These are phyloP conservation scores for Pheosia tremula DNA, from an alignment of 2,888 invertebrate genomes.

Conservation along the genomic window DNA sequence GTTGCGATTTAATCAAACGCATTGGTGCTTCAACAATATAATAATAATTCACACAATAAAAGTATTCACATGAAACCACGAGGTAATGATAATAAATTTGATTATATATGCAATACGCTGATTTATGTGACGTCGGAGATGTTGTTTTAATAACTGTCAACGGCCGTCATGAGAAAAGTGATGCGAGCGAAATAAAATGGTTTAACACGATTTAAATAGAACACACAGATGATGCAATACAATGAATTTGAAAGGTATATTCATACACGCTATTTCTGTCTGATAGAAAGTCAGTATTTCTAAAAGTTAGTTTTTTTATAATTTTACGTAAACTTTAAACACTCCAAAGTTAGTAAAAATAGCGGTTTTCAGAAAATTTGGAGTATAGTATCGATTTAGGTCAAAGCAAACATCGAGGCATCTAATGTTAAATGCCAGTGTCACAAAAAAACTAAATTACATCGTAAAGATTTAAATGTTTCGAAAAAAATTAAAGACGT, in stretches of 20 bases:
- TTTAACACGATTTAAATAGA: slow-evolving; percentile 20
- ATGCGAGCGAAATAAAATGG: slow-evolving; percentile 14
- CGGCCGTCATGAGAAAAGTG: slow-evolving; percentile 11
- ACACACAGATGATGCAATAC: slow-evolving; percentile 8
- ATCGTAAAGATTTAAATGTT: too few species aligned
- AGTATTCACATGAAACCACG: not conserved
- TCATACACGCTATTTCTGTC: too few species aligned
- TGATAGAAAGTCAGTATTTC: not conserved
- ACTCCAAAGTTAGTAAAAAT: too few species aligned
- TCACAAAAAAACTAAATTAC: too few species aligned
- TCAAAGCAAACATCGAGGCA: too few species aligned
- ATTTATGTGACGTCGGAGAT: slow-evolving; percentile 6
- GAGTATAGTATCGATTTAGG: too few species aligned
- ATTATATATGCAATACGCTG: not conserved
- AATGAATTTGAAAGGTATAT: not conserved
- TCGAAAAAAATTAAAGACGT: too few species aligned
- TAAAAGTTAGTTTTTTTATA: too few species aligned
- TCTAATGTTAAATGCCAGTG: too few species aligned
- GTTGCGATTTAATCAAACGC: not conserved
- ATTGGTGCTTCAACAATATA: not conserved
- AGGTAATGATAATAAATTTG: not conserved
- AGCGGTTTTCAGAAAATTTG: too few species aligned
- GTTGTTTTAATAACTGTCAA: slow-evolving; percentile 14
- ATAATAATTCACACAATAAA: not conserved
- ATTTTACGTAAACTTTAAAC: too few species aligned